Evolutionary conservation across 2,888 invertebrate genomes (phyloP).

Genomic region (Flexamia atlantica): DNA sequence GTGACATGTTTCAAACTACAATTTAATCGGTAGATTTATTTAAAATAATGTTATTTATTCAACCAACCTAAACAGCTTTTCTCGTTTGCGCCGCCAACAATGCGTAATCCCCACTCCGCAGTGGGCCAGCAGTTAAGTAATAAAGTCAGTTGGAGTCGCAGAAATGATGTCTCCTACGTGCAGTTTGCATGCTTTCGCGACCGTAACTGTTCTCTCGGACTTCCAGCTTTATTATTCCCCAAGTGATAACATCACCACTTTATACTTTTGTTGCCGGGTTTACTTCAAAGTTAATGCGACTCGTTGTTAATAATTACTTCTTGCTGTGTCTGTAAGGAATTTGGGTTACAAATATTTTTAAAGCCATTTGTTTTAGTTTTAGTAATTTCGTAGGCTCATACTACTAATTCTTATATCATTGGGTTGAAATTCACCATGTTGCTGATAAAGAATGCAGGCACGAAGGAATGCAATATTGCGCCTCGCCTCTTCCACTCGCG

Average conservation of each 20-base stretch:
- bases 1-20: too few species aligned
- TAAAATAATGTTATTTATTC: too few species aligned
- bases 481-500: not conserved
- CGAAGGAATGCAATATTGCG: not conserved
- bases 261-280: too few species aligned
- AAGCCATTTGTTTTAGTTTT: too few species aligned
- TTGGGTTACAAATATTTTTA: too few species aligned
- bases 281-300: not conserved
- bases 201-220: not conserved
- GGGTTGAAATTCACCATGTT: not conserved
- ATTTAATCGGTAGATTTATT: too few species aligned
- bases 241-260: not conserved
- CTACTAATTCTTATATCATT: not conserved
- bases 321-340: too few species aligned
- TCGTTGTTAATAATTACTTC: not conserved
- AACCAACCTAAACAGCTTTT: too few species aligned
- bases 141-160: not conserved
- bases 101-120: too few species aligned
- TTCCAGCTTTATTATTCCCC: not conserved
- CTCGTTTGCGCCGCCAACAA: too few species aligned
- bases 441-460: not conserved
- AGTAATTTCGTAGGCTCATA: too few species aligned
- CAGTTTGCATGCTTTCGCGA: not conserved
- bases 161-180: not conserved
- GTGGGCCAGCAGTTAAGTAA: not conserved